A percentile compares a stretch with the other conserved stretches of the same genome.
phyloP scores from a whole-genome alignment of 2,113 vertebrate species.

The Aegypius monachus region DNA sequence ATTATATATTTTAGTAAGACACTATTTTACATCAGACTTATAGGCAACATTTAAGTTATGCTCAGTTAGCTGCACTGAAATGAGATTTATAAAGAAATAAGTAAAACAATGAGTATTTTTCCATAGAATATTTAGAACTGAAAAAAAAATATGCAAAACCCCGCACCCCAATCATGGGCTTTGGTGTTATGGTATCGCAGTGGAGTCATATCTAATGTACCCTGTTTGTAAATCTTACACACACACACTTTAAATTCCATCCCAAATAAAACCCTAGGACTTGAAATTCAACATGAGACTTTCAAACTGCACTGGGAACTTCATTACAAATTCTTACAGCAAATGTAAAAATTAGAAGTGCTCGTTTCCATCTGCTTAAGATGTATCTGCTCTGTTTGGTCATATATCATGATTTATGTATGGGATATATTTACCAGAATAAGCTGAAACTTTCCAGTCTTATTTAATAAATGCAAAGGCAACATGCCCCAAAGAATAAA shows the following conservation, averaged over 20 bases:
- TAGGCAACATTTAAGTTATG: background rate
- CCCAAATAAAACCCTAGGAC: background rate
- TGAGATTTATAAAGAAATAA: background rate
- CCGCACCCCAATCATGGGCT: background rate
- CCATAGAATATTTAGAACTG: background rate
- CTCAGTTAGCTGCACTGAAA: background rate
- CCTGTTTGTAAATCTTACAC: background rate
- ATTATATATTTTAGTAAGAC: background rate
- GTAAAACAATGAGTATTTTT: background rate
- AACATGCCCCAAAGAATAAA: background rate
- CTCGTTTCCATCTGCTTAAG: background rate
- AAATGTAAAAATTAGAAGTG: background rate
- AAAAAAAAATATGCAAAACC: background rate
- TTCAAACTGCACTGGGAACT: background rate
- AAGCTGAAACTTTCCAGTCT: background rate
- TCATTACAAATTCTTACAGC: background rate
- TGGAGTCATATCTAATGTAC: background rate
- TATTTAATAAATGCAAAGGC: background rate
- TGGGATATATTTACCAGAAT: background rate
- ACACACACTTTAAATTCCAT: background rate
- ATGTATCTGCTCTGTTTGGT: background rate
- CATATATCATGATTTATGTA: background rate
- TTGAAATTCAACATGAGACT: background rate
- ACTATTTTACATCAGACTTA: background rate
- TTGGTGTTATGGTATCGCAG: background rate